Conservation (phyloP, 2,888 invertebrate genomes). For the Diplolepis rosae region DNA sequence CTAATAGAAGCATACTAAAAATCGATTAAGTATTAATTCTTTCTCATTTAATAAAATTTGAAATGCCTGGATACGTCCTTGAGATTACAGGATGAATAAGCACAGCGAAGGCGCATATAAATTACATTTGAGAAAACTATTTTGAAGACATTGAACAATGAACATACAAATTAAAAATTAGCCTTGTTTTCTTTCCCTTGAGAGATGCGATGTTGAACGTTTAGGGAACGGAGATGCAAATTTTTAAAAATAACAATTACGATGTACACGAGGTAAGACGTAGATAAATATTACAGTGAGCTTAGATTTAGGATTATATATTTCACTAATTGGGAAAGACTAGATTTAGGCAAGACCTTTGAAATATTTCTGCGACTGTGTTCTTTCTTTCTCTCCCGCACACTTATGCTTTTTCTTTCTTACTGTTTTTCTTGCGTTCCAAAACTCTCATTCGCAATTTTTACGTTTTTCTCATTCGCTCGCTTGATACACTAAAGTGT, state of each 20-base stretch:
- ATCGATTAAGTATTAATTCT: too few species aligned
- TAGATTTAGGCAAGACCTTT: constrained; percentile 67
- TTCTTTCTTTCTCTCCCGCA: constrained; percentile 33
- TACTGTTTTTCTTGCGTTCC: constrained; percentile 28
- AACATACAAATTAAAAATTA: constrained; percentile 14
- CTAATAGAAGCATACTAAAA: too few species aligned
- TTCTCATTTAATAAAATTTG: background rate
- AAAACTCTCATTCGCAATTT: constrained; percentile 25
- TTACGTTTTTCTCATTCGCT: constrained; percentile 13
- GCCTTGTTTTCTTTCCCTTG: background rate
- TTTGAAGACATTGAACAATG: constrained; percentile 13
- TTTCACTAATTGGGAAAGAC: constrained; percentile 61
- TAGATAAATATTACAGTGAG: constrained; percentile 59
- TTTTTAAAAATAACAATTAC: constrained; percentile 28
- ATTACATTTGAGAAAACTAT: constrained; percentile 37
- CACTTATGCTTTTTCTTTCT: constrained; percentile 17
- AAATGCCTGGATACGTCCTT: constrained; percentile 23
- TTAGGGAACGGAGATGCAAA: constrained; percentile 16
- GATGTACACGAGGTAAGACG: constrained; percentile 48
- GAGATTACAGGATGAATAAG: constrained; percentile 54
- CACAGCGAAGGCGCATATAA: constrained; percentile 54
- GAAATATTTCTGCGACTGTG: constrained; percentile 31
- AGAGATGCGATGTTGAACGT: background rate
- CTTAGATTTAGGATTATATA: constrained; percentile 58
- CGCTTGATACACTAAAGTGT: background rate